phyloP scores from a whole-genome alignment of 2,113 vertebrate species.

The Dryoscopus gambensis region DNA sequence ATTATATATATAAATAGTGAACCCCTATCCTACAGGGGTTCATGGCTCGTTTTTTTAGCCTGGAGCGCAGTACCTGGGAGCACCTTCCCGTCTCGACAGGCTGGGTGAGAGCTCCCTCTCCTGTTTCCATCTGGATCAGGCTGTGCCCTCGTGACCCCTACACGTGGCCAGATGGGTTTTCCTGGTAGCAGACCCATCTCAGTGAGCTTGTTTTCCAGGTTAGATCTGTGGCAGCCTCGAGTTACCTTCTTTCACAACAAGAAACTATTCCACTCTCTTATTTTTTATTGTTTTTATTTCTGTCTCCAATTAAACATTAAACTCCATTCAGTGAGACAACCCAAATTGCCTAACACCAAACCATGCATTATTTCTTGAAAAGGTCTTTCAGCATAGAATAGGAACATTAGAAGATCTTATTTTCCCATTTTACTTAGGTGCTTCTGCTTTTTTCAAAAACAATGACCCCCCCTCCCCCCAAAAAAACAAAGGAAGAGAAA shows the following conservation, averaged over 20 bases:
- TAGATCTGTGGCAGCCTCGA: neutral
- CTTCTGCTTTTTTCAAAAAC: neutral
- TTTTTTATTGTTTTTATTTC: neutral
- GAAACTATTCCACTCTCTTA: neutral
- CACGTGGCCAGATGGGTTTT: neutral
- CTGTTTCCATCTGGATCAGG: neutral
- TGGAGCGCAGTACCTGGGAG: neutral
- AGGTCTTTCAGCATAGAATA: neutral
- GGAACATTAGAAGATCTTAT: neutral
- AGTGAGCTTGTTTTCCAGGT: neutral
- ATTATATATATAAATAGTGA: neutral
- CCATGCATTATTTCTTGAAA: neutral
- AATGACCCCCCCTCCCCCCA: too few relatives aligned
- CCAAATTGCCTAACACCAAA: neutral
- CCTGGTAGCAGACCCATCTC: neutral
- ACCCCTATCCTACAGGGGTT: neutral
- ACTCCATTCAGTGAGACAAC: neutral
- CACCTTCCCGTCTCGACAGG: neutral
- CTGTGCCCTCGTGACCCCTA: neutral
- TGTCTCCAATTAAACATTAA: neutral
- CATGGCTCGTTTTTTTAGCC: neutral
- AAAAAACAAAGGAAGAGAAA: neutral
- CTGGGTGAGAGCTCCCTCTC: slow-evolving; percentile 46
- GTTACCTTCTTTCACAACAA: neutral
- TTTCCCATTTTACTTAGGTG: neutral